Percentiles rank a stretch among this genome's conserved stretches.
phyloP scores from a whole-genome alignment of 2,888 invertebrate species.

The Bedellia somnulentella region DNA sequence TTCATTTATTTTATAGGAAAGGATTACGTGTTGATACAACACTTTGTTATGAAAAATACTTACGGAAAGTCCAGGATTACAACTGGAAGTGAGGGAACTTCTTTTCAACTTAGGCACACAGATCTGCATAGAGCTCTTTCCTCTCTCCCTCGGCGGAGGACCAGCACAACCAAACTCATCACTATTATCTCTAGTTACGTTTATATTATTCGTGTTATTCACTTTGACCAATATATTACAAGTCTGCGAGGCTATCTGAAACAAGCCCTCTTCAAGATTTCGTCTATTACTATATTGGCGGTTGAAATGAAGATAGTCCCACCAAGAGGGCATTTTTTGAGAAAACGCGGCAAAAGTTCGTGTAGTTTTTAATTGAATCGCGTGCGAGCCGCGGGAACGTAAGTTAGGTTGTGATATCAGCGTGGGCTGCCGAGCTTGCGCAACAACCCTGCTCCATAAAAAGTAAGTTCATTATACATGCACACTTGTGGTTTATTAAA shows the following conservation, averaged over 20 bases:
- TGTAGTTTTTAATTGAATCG: not conserved
- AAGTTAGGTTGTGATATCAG: no score
- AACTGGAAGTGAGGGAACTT: slow-evolving; percentile 51
- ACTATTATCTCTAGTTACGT: slow-evolving; percentile 66
- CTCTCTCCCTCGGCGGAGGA: slow-evolving; percentile 28
- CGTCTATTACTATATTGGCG: slow-evolving; percentile 56
- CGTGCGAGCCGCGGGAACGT: not conserved
- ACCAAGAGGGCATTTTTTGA: slow-evolving; percentile 58
- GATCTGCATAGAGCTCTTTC: slow-evolving; percentile 53
- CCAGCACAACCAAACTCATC: slow-evolving; percentile 62
- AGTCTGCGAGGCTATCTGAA: slow-evolving; percentile 78
- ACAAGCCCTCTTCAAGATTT: slow-evolving; percentile 73
- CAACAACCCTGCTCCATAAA: no score
- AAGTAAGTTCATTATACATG: no score
- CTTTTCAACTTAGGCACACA: slow-evolving; percentile 59
- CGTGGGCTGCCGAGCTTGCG: no score
- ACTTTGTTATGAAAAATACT: no score
- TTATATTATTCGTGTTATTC: slow-evolving; percentile 75
- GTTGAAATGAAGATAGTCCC: slow-evolving; percentile 62
- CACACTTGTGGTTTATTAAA: no score
- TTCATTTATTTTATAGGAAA: not conserved
- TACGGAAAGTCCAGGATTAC: slow-evolving; percentile 65
- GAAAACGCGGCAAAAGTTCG: slow-evolving; percentile 1
- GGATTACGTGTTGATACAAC: no score
- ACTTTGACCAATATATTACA: slow-evolving; percentile 77